A percentile compares a stretch with the other conserved stretches of the same genome.
These are phyloP conservation scores for Leuctra nigra DNA, from an alignment of 2,888 invertebrate genomes.

Conservation along the genomic window DNA sequence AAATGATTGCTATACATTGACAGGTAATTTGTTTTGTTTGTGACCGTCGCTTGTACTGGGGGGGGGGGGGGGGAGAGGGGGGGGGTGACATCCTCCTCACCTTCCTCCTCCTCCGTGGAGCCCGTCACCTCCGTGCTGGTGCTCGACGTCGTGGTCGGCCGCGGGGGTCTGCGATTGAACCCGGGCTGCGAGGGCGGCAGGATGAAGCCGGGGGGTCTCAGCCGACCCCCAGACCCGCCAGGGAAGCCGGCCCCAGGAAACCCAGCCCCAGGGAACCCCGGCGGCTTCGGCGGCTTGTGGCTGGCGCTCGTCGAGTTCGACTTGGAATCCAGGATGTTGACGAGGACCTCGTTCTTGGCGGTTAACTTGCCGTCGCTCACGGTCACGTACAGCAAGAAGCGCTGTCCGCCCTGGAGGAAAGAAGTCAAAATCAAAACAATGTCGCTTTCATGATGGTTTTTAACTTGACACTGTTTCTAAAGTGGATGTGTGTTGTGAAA, in stretches of 20 bases:
- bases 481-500: too few relatives aligned
- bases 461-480: too few relatives aligned
- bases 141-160: slow-evolving; percentile 35
- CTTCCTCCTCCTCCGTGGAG: background rate
- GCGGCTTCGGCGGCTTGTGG: slow-evolving; percentile 12
- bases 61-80: too few relatives aligned
- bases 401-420: slow-evolving; percentile 55
- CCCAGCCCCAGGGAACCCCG: slow-evolving; percentile 10
- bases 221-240: slow-evolving; percentile 33
- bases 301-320: slow-evolving; percentile 28
- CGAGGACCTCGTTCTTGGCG: slow-evolving; percentile 61
- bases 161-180: slow-evolving; percentile 33
- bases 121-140: slow-evolving; percentile 29
- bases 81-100: too few relatives aligned
- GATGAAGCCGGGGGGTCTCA: slow-evolving; percentile 15
- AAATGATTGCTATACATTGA: too few relatives aligned
- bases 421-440: background rate
- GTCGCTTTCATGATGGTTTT: background rate
- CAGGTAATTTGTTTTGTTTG: too few relatives aligned
- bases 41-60: too few relatives aligned
- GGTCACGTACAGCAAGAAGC: slow-evolving; percentile 60
- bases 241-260: slow-evolving; percentile 4
- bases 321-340: slow-evolving; percentile 48
- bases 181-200: slow-evolving; percentile 9
- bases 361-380: slow-evolving; percentile 57